These are phyloP conservation scores for Egretta garzetta DNA, from an alignment of 2,113 vertebrate species.

Conservation along the genomic window DNA sequence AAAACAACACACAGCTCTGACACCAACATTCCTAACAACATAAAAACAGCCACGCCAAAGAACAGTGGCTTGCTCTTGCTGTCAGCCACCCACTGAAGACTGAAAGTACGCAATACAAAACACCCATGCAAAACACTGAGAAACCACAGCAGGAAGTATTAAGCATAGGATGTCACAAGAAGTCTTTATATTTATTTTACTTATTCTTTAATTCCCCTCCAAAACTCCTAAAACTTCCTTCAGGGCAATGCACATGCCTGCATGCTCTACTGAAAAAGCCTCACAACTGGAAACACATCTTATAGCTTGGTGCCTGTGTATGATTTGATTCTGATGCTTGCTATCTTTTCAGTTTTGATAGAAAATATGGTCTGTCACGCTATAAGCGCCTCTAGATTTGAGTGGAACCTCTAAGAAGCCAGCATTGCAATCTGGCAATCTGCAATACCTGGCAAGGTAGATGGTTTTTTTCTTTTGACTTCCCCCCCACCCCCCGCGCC, in stretches of 20 bases:
- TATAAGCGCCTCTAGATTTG: neutral
- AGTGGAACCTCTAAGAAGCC: neutral
- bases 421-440: neutral
- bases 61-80: neutral
- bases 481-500: too few species aligned
- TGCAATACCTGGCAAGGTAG: neutral
- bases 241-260: neutral
- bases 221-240: neutral
- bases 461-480: neutral
- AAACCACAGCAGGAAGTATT: neutral
- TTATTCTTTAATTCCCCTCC: neutral
- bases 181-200: neutral
- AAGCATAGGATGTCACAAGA: neutral
- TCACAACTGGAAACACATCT: neutral
- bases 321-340: neutral
- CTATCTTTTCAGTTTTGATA: neutral
- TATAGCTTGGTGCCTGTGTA: neutral
- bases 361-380: neutral
- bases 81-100: neutral
- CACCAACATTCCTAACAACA: neutral
- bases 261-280: neutral
- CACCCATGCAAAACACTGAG: rapidly evolving
- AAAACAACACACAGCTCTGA: neutral
- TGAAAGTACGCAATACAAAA: neutral
- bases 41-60: neutral